Conservation (phyloP, 2,888 invertebrate genomes). For the Fragum sueziense region DNA sequence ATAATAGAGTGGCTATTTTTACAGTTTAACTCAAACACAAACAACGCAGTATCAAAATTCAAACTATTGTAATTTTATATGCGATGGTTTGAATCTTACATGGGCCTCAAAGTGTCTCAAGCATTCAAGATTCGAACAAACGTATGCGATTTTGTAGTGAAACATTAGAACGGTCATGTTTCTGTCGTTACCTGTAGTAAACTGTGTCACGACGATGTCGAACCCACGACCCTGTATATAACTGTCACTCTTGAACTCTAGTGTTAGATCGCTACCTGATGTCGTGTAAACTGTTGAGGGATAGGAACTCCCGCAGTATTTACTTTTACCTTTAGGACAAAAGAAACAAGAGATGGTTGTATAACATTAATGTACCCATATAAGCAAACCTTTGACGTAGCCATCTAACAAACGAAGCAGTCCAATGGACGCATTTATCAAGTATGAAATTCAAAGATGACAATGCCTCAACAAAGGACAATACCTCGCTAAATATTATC, state of each 20-base stretch:
- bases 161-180: too few species aligned
- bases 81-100: too few species aligned
- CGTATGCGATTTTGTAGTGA: too few species aligned
- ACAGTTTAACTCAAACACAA: too few species aligned
- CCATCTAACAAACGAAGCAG: background rate
- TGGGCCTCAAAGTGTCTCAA: too few species aligned
- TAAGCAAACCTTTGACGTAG: too few species aligned
- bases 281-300: background rate
- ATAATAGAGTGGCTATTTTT: too few species aligned
- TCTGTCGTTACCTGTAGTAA: background rate
- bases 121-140: too few species aligned
- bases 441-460: background rate
- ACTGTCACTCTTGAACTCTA: background rate
- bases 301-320: background rate
- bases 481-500: background rate
- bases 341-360: background rate
- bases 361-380: background rate
- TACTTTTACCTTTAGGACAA: background rate
- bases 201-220: background rate
- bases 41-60: too few species aligned
- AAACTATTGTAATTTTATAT: too few species aligned
- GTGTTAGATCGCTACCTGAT: background rate
- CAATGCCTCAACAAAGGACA: background rate
- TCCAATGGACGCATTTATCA: background rate
- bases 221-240: background rate